These are phyloP conservation scores for Quadroppia sp. DNA, from an alignment of 2,888 invertebrate genomes.

Conservation along the genomic window DNA sequence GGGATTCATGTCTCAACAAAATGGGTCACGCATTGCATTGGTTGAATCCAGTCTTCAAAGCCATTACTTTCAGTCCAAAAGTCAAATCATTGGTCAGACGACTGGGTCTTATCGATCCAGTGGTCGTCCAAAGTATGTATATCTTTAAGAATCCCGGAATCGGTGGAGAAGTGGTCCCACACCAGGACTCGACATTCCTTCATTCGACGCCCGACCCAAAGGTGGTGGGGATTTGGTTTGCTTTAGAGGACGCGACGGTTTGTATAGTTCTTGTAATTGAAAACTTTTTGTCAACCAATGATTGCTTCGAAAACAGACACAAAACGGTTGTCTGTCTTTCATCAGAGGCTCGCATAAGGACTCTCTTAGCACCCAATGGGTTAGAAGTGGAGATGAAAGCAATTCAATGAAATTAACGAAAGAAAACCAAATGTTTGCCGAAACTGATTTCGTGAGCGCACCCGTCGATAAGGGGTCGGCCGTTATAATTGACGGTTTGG, in stretches of 20 bases:
- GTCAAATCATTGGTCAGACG: conserved; percentile 71
- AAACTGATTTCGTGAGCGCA: conserved; percentile 70
- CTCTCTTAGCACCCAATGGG: conserved; percentile 59
- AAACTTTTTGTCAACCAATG: neutral
- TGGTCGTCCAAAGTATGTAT: conserved; percentile 92
- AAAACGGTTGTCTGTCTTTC: conserved; percentile 94
- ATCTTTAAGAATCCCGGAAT: conserved; percentile 92
- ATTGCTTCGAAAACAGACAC: conserved; percentile 50
- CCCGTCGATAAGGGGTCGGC: conserved; percentile 81
- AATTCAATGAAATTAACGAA: conserved; percentile 62
- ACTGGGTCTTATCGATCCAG: conserved; percentile 71
- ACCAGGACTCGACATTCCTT: conserved; percentile 76
- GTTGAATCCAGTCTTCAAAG: conserved; percentile 71
- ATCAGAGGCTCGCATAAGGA: conserved; percentile 85
- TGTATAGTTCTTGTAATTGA: neutral
- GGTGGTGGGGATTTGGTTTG: conserved; percentile 89
- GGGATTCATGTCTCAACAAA: conserved; percentile 60
- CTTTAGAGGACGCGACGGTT: conserved; percentile 83
- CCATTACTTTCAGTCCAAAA: conserved; percentile 75
- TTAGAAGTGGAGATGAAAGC: conserved; percentile 64
- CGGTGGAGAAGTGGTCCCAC: conserved; percentile 66
- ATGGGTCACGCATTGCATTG: conserved; percentile 85
- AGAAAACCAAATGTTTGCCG: conserved; percentile 54
- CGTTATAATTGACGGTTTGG: conserved; percentile 83
- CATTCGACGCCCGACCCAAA: conserved; percentile 72